Conservation (phyloP, 2,888 invertebrate genomes). For the Watsonalla cultraria region DNA sequence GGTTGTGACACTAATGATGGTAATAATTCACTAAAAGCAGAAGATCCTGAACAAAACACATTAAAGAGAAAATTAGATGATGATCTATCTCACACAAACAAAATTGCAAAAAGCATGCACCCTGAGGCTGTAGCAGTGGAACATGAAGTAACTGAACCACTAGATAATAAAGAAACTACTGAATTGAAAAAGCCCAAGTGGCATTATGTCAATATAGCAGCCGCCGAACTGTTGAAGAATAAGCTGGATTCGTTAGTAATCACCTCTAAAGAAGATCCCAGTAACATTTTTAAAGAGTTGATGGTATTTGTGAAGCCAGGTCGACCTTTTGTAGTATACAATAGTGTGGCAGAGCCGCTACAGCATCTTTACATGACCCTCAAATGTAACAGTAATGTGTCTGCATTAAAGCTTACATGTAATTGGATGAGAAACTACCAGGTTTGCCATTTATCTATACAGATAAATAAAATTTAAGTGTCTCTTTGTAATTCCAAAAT, state of each 20-base stretch:
- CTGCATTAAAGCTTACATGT: conserved; percentile 88
- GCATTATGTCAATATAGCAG: conserved; percentile 83
- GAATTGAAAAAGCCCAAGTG: conserved; percentile 80
- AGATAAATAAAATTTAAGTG: too few species aligned
- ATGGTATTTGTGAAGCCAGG: conserved; percentile 88
- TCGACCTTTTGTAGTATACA: conserved; percentile 91
- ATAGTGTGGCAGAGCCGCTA: conserved; percentile 88
- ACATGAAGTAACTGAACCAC: conserved; percentile 7
- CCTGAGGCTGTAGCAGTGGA: conserved; percentile 18
- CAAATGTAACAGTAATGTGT: conserved; percentile 84
- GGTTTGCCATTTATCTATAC: conserved; percentile 75
- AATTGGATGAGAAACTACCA: conserved; percentile 95
- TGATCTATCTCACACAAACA: conserved; percentile 26
- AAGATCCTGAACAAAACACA: conserved; percentile 22
- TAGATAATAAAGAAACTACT: conserved; percentile 11
- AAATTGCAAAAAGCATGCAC: conserved; percentile 48
- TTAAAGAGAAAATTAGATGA: conserved; percentile 49
- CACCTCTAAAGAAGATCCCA: conserved; percentile 91
- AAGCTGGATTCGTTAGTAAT: conserved; percentile 88
- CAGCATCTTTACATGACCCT: conserved; percentile 89
- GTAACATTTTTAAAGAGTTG: conserved; percentile 86
- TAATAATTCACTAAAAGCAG: conserved; percentile 19
- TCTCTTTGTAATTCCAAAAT: too few species aligned
- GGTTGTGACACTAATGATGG: conserved; percentile 58
- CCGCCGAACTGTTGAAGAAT: conserved; percentile 78